phyloP scores from a whole-genome alignment of 2,113 vertebrate species.

The Laticauda colubrina region DNA sequence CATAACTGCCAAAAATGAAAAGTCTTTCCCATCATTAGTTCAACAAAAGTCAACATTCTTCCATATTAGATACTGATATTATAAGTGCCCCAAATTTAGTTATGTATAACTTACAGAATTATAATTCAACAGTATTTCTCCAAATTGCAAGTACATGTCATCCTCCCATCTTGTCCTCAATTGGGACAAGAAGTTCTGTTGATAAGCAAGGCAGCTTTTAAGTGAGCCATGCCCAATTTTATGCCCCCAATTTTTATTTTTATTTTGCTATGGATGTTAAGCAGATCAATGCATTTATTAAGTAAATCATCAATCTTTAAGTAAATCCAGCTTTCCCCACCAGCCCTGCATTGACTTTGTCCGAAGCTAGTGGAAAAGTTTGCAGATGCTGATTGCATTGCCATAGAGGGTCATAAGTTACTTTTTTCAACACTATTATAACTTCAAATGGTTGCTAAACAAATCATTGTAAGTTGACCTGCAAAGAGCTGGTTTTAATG shows the following conservation, averaged over 20 bases:
- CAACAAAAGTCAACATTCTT: background rate
- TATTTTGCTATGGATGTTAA: background rate
- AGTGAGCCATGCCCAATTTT: background rate
- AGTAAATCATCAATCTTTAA: background rate
- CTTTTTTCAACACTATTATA: background rate
- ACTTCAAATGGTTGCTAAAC: background rate
- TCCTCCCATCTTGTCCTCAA: background rate
- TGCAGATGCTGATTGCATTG: background rate
- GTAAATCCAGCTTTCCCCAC: too few relatives aligned
- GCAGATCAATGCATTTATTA: background rate
- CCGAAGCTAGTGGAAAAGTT: background rate
- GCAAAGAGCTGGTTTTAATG: background rate
- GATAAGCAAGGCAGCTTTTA: background rate
- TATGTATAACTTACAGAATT: background rate
- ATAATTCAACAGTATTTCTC: background rate
- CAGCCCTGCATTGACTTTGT: background rate
- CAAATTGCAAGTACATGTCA: background rate
- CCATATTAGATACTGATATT: background rate
- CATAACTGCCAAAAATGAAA: background rate
- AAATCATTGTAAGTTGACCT: background rate
- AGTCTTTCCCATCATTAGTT: background rate
- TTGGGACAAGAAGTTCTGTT: background rate
- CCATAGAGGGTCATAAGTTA: background rate
- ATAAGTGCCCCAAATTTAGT: background rate
- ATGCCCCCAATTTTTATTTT: fast-evolving